phyloP scores from a whole-genome alignment of 2,888 invertebrate genomes.

The Drosophila rellima region DNA sequence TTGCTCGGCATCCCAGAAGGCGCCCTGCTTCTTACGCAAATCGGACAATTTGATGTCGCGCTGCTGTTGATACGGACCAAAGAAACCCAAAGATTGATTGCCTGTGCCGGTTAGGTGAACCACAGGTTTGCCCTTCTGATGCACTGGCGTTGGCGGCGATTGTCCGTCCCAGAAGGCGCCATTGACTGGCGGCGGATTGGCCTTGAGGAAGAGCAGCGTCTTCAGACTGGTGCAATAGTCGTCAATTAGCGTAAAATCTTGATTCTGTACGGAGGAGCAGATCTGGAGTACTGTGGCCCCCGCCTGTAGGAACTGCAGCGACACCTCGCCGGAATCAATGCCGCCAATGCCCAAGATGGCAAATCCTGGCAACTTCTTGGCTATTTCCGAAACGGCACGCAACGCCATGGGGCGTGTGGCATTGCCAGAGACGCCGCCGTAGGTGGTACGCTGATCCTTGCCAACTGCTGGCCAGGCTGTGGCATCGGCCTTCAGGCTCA shows the following conservation, averaged over 20 bases:
- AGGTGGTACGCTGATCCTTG: slow-evolving; percentile 92
- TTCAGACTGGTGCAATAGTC: slow-evolving; percentile 97
- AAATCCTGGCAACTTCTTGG: slow-evolving; percentile 93
- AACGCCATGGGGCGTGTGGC: slow-evolving; percentile 98
- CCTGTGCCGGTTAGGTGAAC: slow-evolving; percentile 88
- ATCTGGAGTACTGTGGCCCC: slow-evolving; percentile 97
- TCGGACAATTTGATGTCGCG: slow-evolving; percentile 89
- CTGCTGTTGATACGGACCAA: slow-evolving; percentile 93
- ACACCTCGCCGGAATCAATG: slow-evolving; percentile 97
- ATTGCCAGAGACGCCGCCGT: slow-evolving; percentile 97
- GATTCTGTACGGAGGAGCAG: slow-evolving; percentile 99
- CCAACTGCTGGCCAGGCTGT: slow-evolving; percentile 97
- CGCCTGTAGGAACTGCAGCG: slow-evolving; percentile 96
- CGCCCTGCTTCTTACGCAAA: slow-evolving; percentile 86
- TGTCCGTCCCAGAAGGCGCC: slow-evolving; percentile 94
- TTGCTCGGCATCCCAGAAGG: slow-evolving; percentile 86
- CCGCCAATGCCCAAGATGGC: slow-evolving; percentile 98
- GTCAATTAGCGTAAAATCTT: slow-evolving; percentile 98
- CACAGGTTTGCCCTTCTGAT: slow-evolving; percentile 97
- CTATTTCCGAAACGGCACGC: slow-evolving; percentile 95
- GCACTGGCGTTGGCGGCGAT: slow-evolving; percentile 94
- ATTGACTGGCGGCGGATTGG: slow-evolving; percentile 87
- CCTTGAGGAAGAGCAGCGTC: slow-evolving; percentile 93
- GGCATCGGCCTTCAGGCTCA: slow-evolving; percentile 93
- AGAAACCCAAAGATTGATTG: slow-evolving; percentile 93